These are phyloP conservation scores for human DNA, from an alignment of 2,113 vertebrate species.

Conservation along the genomic window GRCh38 chr4:17919001-17919500, in stretches of 20 bases:
- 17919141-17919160: background rate
- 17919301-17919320: background rate
- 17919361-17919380: background rate
- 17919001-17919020: background rate
- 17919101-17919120: background rate
- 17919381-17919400: background rate
- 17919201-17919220: constrained; percentile 19
- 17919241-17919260: constrained; percentile 8
- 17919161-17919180: background rate
- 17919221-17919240: background rate
- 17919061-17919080: background rate
- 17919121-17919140: background rate
- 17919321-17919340: constrained; percentile 15
- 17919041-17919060: background rate
- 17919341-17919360: background rate
- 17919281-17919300: background rate
- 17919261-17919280: background rate
- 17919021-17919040: background rate
- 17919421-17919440: background rate
- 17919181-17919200: background rate
- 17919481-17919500: background rate
- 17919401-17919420: background rate
- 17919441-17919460: background rate
- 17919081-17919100: constrained; percentile 10
- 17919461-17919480: background rate